phyloP scores from a whole-genome alignment of 2,797 vertebrate genomes.

The Gallirallus australis region DNA sequence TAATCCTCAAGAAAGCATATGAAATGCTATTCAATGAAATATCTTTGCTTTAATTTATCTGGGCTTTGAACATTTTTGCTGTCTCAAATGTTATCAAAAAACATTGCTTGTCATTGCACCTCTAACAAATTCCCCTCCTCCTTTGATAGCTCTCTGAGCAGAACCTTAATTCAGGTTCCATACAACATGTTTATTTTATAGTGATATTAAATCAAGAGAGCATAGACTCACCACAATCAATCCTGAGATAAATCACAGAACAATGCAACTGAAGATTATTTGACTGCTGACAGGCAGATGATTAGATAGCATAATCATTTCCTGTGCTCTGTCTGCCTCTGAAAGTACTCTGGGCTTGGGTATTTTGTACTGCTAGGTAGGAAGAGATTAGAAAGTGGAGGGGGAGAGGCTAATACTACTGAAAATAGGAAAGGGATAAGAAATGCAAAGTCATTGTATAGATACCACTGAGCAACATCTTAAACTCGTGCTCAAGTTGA shows the following conservation, averaged over 20 bases:
- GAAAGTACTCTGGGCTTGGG: constrained; percentile 23
- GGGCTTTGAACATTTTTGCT: background rate
- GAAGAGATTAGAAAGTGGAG: background rate
- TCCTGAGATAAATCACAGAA: constrained; percentile 61
- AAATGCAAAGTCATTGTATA: background rate
- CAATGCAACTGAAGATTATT: constrained; percentile 76
- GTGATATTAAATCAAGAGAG: constrained; percentile 57
- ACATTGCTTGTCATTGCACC: background rate
- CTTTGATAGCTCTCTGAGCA: constrained; percentile 37
- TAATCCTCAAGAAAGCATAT: constrained; percentile 41
- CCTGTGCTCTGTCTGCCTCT: constrained; percentile 27
- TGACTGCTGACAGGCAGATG: constrained; percentile 63
- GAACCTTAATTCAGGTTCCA: constrained; percentile 59
- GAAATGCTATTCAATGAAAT: constrained; percentile 46
- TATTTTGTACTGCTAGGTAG: background rate
- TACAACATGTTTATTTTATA: constrained; percentile 32
- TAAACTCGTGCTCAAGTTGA: constrained; percentile 18
- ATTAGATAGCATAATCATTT: constrained; percentile 65
- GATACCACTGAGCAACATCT: background rate
- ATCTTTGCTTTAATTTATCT: constrained; percentile 28
- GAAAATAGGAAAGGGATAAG: background rate
- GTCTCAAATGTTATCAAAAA: constrained; percentile 1
- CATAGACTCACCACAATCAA: constrained; percentile 47
- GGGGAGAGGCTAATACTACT: background rate
- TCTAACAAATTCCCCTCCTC: constrained; percentile 26